Evolutionary conservation across 2,113 vertebrate species (phyloP), one percentile per base, ranked within the genome.

Genomic region (Pteropus alecto): DNA sequence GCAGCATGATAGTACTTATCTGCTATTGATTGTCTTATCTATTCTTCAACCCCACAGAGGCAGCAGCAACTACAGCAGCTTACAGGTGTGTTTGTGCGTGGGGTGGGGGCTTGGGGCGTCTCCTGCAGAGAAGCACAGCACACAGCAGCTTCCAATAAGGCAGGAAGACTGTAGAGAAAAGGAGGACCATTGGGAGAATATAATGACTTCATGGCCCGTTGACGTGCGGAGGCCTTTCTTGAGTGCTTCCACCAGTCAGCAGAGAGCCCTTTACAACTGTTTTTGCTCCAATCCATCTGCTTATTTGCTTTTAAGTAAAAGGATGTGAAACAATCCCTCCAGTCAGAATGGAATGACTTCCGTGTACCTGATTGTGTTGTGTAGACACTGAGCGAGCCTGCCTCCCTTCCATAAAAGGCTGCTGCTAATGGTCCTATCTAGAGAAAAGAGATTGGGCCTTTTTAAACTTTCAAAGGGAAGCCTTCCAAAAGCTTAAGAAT

Each of bases 391-490:
- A 46, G 35, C 5, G 4, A 38, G 58, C 12, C 3, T 18, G 65
- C 63, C 77, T 87, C 18, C 1, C 84, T 78, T 70, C 67, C 96
- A 85, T 56, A 92, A 28, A 87, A 71, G 74, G 65, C 54, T 3
- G 81, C 51, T 61, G 73, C 81, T 83, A 43, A 21, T 21, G 61
- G 43, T 77, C 81, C 82, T 38, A 67, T 30, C 95, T 77, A 63
- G 35, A 85, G 73, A 83, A 79, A 78, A 97, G 88, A 77, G 61
- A 92, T 26, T 0, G 33, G 79, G 86, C 26, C 1, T 67, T 85
- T 91, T 61, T 60, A 35, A 87, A 35, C 61, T 82, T 93, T 96
- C 93, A 95, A 94, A 97, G 95, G 51, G 54, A 79, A 73, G 94
- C 38, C 74, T 82, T 82, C 84, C 78, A 87, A 90, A 79, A 79